A percentile compares a stretch with the other conserved stretches of the same genome.
phyloP scores from a whole-genome alignment of 2,797 vertebrate species.

The Bradypodion pumilum region DNA sequence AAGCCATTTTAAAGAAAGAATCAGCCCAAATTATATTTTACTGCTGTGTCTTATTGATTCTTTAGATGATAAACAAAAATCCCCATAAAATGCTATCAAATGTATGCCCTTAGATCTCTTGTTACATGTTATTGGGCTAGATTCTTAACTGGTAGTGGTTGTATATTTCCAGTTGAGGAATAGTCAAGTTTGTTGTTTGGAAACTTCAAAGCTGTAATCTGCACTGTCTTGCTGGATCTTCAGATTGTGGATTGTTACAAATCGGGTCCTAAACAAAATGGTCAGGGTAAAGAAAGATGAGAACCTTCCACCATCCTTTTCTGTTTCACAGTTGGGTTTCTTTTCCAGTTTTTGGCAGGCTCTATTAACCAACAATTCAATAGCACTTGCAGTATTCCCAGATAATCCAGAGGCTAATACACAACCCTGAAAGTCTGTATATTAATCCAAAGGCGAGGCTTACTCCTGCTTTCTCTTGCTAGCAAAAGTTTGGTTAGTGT shows the following conservation, averaged over 20 bases:
- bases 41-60: neutral
- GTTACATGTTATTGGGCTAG: neutral
- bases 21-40: constrained; percentile 33
- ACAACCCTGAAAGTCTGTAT: neutral
- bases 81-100: neutral
- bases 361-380: neutral
- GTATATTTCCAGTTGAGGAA: constrained; percentile 2
- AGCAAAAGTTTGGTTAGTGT: neutral
- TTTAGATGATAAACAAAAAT: neutral
- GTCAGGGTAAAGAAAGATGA: neutral
- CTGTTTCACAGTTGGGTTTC: neutral
- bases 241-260: neutral
- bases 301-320: neutral
- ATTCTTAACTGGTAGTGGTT: neutral
- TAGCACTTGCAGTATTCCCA: constrained; percentile 5
- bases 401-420: neutral
- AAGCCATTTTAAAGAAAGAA: constrained; percentile 28
- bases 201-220: neutral
- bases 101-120: neutral
- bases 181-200: neutral
- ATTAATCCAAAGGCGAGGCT: neutral
- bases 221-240: neutral
- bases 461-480: constrained; percentile 35
- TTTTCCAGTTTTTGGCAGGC: constrained; percentile 9
- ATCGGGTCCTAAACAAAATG: neutral